Conservation (phyloP, 1,140 invertebrate genomes). For the Teleogryllus occipitalis region DNA sequence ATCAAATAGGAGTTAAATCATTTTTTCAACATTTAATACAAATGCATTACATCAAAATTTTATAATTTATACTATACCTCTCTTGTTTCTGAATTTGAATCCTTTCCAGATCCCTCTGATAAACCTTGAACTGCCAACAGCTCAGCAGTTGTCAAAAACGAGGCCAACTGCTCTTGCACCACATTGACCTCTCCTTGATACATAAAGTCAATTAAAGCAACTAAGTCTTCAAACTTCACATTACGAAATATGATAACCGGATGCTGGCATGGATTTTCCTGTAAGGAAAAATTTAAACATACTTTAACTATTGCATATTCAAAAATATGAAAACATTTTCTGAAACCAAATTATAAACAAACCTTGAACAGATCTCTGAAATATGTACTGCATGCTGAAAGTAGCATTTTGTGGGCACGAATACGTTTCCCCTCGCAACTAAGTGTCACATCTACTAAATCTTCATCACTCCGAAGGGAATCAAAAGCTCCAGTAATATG, state of each 20-base stretch:
- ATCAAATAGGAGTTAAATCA: not conserved
- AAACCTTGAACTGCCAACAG: slow-evolving; percentile 55
- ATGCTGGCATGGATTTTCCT: slow-evolving; percentile 76
- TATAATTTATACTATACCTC: not conserved
- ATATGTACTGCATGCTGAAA: slow-evolving; percentile 74
- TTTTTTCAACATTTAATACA: not conserved
- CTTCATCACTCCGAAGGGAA: slow-evolving; percentile 62
- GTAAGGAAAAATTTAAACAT: slow-evolving; percentile 28
- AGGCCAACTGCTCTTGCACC: slow-evolving; percentile 51
- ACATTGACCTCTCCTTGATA: slow-evolving; percentile 64
- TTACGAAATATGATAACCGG: slow-evolving; percentile 80
- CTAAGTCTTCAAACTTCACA: slow-evolving; percentile 70
- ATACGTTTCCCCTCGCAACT: slow-evolving; percentile 75
- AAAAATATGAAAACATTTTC: not conserved
- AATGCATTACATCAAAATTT: not conserved
- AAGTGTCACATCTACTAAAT: slow-evolving; percentile 77
- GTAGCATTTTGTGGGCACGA: slow-evolving; percentile 74
- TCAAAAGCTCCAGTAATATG: slow-evolving; percentile 70
- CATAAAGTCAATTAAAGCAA: slow-evolving; percentile 76
- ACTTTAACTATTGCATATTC: not conserved
- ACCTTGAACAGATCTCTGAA: slow-evolving; percentile 72
- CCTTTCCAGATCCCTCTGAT: slow-evolving; percentile 42
- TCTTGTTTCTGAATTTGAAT: slow-evolving; percentile 25
- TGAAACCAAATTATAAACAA: slow-evolving; percentile 23
- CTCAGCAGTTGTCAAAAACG: slow-evolving; percentile 55